A percentile compares a stretch with the other conserved stretches of the same genome.
These are phyloP conservation scores for Aphidius ervi DNA, from an alignment of 1,140 invertebrate species.

Conservation along the genomic window DNA sequence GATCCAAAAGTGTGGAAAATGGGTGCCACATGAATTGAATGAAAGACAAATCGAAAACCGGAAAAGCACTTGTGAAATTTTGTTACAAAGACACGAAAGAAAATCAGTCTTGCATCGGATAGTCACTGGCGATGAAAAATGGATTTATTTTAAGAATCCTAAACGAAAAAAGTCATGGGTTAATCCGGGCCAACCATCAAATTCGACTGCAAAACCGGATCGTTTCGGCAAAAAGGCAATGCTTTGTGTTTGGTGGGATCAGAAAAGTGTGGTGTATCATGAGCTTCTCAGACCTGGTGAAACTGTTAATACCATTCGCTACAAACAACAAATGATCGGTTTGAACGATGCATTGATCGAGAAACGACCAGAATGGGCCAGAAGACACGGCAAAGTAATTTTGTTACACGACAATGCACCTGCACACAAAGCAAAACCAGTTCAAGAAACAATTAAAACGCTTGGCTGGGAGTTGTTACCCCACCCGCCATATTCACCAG, in stretches of 20 bases:
- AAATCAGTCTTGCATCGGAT: slow-evolving; percentile 26
- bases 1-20: slow-evolving; percentile 33
- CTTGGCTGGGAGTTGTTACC: background rate
- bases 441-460: background rate
- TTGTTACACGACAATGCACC: slow-evolving; percentile 14
- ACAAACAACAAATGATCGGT: slow-evolving; percentile 21
- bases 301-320: background rate
- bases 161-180: slow-evolving; percentile 26
- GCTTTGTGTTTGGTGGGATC: slow-evolving; percentile 29
- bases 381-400: slow-evolving; percentile 10
- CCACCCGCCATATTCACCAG: slow-evolving; percentile 2
- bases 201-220: slow-evolving; percentile 7
- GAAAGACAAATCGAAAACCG: slow-evolving; percentile 28
- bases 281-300: slow-evolving; percentile 25
- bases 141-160: slow-evolving; percentile 28
- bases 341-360: slow-evolving; percentile 3
- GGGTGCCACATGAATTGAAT: slow-evolving; percentile 33
- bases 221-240: slow-evolving; percentile 18
- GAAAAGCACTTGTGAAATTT: slow-evolving; percentile 20
- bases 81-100: slow-evolving; percentile 24
- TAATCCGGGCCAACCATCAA: background rate
- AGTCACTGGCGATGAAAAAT: slow-evolving; percentile 32
- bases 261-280: slow-evolving; percentile 26
- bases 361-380: background rate
- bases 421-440: background rate